A percentile compares a stretch with the other conserved stretches of the same genome.
phyloP scores from a whole-genome alignment of 2,113 vertebrate genomes.

The Conger conger region DNA sequence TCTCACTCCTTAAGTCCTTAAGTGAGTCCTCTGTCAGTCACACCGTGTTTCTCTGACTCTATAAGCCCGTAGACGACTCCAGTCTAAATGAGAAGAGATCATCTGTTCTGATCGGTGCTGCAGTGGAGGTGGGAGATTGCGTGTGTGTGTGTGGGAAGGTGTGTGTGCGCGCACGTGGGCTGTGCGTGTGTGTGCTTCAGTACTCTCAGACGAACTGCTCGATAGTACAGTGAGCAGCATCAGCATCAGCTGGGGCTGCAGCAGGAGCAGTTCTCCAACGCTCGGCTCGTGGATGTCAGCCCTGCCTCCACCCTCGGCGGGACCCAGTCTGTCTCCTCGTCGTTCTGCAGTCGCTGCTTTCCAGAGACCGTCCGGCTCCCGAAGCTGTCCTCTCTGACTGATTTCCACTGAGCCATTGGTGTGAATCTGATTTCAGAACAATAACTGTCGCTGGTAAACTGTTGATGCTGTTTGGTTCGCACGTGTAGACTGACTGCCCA shows the following conservation, averaged over 20 bases:
- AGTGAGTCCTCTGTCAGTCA: too few species aligned
- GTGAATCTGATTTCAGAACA: too few species aligned
- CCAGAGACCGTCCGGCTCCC: too few species aligned
- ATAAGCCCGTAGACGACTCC: neutral
- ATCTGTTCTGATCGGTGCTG: neutral
- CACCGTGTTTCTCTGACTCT: too few species aligned
- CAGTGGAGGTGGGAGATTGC: neutral
- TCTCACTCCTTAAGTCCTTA: too few species aligned
- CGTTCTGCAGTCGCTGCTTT: neutral
- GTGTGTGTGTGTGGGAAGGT: too few species aligned
- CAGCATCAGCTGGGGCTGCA: neutral
- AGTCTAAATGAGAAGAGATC: neutral
- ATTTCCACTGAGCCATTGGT: too few species aligned
- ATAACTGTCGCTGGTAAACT: neutral
- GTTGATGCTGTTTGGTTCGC: neutral
- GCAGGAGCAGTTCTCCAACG: neutral
- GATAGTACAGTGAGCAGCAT: neutral
- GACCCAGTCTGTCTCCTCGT: neutral
- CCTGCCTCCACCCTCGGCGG: neutral
- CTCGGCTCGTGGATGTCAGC: neutral
- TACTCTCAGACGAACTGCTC: neutral
- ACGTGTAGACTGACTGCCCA: neutral
- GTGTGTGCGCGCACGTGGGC: too few species aligned
- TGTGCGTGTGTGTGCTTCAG: neutral
- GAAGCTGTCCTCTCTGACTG: too few species aligned